These are phyloP conservation scores for Anser brachyrhynchus DNA, from an alignment of 2,113 vertebrate genomes.

Conservation along the genomic window DNA sequence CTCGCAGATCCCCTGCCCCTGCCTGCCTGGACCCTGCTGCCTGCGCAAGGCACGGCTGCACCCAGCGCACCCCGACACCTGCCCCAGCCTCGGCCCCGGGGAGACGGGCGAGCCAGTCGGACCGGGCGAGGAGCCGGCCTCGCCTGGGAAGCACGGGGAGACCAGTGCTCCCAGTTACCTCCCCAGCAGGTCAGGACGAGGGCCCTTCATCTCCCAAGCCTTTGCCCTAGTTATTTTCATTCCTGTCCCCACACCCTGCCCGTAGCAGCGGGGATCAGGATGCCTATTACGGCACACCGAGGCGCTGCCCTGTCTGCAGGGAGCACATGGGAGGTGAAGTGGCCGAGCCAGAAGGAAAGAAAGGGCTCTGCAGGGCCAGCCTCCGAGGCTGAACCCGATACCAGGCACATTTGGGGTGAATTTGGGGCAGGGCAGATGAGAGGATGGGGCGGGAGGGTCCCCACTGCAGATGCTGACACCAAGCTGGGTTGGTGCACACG, in stretches of 20 bases:
- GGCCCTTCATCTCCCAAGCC: conserved; percentile 19
- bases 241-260: conserved; percentile 60
- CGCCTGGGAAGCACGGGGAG: not conserved
- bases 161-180: conserved; percentile 47
- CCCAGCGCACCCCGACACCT: not conserved
- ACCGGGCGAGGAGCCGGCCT: not conserved
- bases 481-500: not conserved
- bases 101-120: conserved; percentile 15
- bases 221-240: conserved; percentile 54
- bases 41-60: not conserved
- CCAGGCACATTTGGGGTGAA: not conserved
- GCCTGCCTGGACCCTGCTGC: not conserved
- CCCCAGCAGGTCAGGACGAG: conserved; percentile 46
- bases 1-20: not conserved
- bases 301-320: conserved; percentile 27
- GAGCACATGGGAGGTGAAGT: not conserved
- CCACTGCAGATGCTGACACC: not conserved
- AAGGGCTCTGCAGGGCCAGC: not conserved
- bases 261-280: conserved; percentile 21
- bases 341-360: not conserved
- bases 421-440: not conserved
- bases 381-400: not conserved
- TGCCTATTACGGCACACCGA: not conserved
- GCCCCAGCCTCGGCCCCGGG: not conserved
- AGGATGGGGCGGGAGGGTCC: not conserved